These are phyloP conservation scores for Sylvilagus bachmani DNA, from an alignment of 2,113 vertebrate genomes.

Conservation along the genomic window DNA sequence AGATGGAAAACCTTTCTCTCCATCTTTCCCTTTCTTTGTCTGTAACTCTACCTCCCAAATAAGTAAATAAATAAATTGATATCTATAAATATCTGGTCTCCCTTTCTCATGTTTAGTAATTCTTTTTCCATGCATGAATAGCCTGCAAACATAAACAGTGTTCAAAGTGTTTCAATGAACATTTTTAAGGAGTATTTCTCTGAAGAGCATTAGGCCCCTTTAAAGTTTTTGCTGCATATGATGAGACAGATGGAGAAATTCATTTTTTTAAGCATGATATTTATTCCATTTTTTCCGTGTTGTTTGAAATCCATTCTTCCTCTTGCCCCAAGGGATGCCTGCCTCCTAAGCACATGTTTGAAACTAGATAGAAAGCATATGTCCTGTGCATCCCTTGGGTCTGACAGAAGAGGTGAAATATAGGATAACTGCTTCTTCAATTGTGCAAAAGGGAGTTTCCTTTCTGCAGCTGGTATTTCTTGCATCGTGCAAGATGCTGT, in stretches of 20 bases:
- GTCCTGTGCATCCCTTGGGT: neutral
- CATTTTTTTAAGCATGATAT: conserved; percentile 69
- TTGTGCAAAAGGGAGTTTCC: conserved; percentile 10
- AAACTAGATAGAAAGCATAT: conserved; percentile 68
- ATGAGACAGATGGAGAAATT: conserved; percentile 70
- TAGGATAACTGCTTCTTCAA: neutral
- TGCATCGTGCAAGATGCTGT: neutral
- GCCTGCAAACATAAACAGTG: neutral
- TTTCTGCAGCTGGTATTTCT: neutral
- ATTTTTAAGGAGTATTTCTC: neutral
- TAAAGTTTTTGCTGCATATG: neutral
- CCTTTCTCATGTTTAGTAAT: neutral
- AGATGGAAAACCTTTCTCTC: too few relatives aligned
- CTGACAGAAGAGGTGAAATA: conserved; percentile 47
- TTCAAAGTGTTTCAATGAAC: neutral
- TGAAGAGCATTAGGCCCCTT: neutral
- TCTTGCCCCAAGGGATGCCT: conserved; percentile 59
- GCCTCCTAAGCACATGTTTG: conserved; percentile 59
- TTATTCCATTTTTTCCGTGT: conserved; percentile 61
- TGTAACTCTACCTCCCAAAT: too few relatives aligned
- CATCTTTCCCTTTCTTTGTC: too few relatives aligned
- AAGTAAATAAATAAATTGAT: neutral
- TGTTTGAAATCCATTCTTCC: conserved; percentile 68
- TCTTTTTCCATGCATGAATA: neutral
- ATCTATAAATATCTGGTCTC: neutral